Percentiles rank a stretch among this genome's conserved stretches.
phyloP scores from a whole-genome alignment of 2,888 invertebrate species.

The Perithous albicinctus region DNA sequence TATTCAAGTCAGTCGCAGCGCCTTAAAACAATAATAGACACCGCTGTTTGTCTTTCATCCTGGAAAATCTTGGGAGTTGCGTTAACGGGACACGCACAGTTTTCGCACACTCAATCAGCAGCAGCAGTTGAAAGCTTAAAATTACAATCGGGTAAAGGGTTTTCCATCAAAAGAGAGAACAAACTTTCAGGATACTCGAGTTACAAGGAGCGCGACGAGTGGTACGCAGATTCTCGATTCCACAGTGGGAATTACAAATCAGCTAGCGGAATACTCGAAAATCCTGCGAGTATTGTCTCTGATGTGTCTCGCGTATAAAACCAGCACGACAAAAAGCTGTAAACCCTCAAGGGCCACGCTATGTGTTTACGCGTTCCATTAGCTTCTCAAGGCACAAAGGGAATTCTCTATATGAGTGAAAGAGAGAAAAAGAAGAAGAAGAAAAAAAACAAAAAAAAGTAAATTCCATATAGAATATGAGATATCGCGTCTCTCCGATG shows the following conservation, averaged over 20 bases:
- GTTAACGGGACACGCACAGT: conserved; percentile 4
- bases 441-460: neutral
- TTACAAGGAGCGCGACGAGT: neutral
- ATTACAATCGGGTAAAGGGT: conserved; percentile 29
- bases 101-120: conserved; percentile 23
- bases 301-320: neutral
- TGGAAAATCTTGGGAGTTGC: conserved; percentile 2
- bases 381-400: conserved; percentile 18
- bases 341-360: conserved; percentile 7
- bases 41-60: neutral
- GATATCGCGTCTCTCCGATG: conserved; percentile 22
- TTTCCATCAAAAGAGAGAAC: neutral
- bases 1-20: conserved; percentile 18
- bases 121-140: conserved; percentile 42
- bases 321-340: conserved; percentile 8
- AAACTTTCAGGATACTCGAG: conserved; percentile 34
- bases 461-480: conserved; percentile 20
- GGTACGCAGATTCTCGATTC: conserved; percentile 8
- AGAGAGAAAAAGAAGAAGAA: neutral
- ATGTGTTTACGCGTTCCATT: conserved; percentile 38
- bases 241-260: conserved; percentile 46
- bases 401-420: neutral
- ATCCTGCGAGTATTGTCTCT: conserved; percentile 21
- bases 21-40: conserved; percentile 2
- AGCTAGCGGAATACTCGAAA: conserved; percentile 10